Conservation (phyloP, 2,113 vertebrate species). For the Mystacornis crossleyi region DNA sequence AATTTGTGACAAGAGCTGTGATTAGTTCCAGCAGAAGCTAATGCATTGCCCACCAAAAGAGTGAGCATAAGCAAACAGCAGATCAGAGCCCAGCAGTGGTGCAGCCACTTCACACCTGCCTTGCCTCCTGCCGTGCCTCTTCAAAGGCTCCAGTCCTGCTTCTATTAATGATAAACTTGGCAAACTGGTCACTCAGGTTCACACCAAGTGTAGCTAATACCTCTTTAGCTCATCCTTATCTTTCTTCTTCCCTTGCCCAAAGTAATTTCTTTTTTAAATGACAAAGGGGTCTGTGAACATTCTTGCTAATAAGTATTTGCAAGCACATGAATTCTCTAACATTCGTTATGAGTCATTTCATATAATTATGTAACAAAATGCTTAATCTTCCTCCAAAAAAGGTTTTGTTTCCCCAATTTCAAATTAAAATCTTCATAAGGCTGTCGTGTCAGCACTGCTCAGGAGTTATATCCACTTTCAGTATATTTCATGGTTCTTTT, state of each 20-base stretch:
- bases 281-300: background rate
- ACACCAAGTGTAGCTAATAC: background rate
- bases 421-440: background rate
- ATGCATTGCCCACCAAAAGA: rapidly evolving
- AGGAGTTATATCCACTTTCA: background rate
- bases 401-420: background rate
- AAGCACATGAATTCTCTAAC: background rate
- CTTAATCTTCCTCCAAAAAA: background rate
- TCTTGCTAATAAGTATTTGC: background rate
- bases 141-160: background rate
- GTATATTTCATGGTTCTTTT: background rate
- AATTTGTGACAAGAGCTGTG: background rate
- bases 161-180: background rate
- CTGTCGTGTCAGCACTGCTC: rapidly evolving
- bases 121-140: background rate
- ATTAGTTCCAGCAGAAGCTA: background rate
- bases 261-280: background rate
- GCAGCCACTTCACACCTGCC: background rate
- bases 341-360: background rate
- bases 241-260: background rate
- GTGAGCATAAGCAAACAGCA: rapidly evolving
- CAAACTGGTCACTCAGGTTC: background rate
- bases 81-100: rapidly evolving
- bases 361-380: background rate
- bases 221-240: background rate